phyloP scores from a whole-genome alignment of 2,113 vertebrate genomes.

The Gadus chalcogrammus region DNA sequence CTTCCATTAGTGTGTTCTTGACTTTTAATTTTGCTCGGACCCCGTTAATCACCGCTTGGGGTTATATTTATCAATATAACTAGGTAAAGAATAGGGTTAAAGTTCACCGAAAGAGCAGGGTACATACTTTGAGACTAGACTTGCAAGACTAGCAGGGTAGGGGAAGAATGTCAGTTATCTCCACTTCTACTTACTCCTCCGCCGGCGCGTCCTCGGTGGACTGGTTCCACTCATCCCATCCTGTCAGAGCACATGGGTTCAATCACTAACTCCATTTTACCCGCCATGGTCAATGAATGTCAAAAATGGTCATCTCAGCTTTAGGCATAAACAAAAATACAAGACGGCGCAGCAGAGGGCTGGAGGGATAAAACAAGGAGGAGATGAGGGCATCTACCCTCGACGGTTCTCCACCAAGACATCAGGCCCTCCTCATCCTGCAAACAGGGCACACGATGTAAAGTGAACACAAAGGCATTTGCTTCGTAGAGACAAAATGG shows the following conservation, averaged over 20 bases:
- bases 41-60: no score
- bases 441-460: not conserved
- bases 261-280: not conserved
- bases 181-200: not conserved
- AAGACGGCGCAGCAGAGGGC: not conserved
- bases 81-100: no score
- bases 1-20: no score
- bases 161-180: no score
- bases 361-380: not conserved
- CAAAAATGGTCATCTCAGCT: not conserved
- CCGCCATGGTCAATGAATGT: not conserved
- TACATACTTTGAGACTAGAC: no score
- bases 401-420: constrained; percentile 65
- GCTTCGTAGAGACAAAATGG: not conserved
- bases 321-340: not conserved
- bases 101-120: no score
- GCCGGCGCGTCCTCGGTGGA: not conserved
- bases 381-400: constrained; percentile 42
- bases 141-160: no score
- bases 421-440: constrained; percentile 68
- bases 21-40: no score
- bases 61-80: no score
- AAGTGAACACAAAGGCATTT: not conserved
- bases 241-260: not conserved
- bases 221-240: not conserved